Conservation (phyloP, 1,140 invertebrate genomes). For the Agrilus planipennis region DNA sequence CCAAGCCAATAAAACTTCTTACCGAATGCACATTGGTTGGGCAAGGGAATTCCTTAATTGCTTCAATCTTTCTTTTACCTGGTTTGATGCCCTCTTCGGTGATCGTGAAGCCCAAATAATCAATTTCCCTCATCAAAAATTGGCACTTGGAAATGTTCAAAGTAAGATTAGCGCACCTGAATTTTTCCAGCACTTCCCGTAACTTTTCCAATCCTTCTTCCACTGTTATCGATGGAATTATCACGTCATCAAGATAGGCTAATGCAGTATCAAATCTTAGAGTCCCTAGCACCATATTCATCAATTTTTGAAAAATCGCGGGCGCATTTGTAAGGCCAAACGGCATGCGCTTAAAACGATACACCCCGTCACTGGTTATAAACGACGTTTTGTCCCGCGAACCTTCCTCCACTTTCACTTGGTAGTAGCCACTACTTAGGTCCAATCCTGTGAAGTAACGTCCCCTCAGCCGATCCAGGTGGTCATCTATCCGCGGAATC, state of each 20-base stretch:
- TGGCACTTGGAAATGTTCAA: background rate
- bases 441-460: slow-evolving; percentile 13
- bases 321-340: slow-evolving; percentile 21
- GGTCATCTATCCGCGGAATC: slow-evolving; percentile 25
- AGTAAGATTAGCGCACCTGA: background rate
- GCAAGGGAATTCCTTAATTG: slow-evolving; percentile 18
- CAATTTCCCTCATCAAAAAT: background rate
- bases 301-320: slow-evolving; percentile 5
- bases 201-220: slow-evolving; percentile 16
- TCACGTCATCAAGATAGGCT: slow-evolving; percentile 25
- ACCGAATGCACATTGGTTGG: slow-evolving; percentile 21
- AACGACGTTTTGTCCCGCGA: slow-evolving; percentile 6
- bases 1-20: slow-evolving; percentile 26
- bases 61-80: slow-evolving; percentile 19
- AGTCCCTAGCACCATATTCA: slow-evolving; percentile 7
- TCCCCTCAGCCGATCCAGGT: slow-evolving; percentile 13
- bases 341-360: slow-evolving; percentile 34
- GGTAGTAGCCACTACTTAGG: slow-evolving; percentile 8
- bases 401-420: slow-evolving; percentile 5
- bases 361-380: slow-evolving; percentile 23
- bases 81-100: background rate
- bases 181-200: background rate
- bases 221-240: slow-evolving; percentile 20
- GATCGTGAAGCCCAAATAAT: background rate
- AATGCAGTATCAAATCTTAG: slow-evolving; percentile 14